Evolutionary conservation across 2,797 vertebrate genomes (phyloP).

Genomic region (Anabas testudineus): DNA sequence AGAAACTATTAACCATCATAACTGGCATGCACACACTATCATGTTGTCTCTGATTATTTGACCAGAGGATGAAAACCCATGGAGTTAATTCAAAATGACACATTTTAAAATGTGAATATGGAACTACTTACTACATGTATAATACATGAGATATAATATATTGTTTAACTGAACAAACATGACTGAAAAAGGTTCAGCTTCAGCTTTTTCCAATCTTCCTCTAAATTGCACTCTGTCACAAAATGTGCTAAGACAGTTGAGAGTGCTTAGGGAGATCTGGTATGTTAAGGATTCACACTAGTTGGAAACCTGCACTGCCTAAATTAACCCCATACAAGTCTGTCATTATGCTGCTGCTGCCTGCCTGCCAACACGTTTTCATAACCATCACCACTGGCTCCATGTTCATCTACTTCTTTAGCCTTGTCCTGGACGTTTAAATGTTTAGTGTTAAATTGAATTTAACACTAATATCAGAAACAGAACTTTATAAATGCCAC

Average conservation of each 20-base stretch:
- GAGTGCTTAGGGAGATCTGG: slow-evolving; percentile 8
- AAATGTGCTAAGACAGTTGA: not conserved
- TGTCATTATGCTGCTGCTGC: slow-evolving; percentile 16
- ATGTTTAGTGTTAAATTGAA: no score
- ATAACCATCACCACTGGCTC: slow-evolving; percentile 7
- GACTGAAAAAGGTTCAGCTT: not conserved
- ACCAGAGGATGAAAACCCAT: not conserved
- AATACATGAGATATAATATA: no score
- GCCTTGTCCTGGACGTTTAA: not conserved
- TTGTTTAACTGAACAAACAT: not conserved
- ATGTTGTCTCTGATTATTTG: not conserved
- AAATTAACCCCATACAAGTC: slow-evolving; percentile 21
- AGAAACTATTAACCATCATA: not conserved
- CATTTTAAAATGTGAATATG: not conserved
- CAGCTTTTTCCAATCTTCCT: not conserved
- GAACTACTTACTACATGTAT: not conserved
- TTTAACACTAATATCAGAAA: slow-evolving; percentile 1
- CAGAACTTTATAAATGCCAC: not conserved
- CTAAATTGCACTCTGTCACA: slow-evolving; percentile 12
- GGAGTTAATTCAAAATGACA: not conserved
- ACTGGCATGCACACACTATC: not conserved
- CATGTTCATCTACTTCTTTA: not conserved
- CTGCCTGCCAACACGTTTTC: slow-evolving; percentile 7
- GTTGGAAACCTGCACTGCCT: not conserved
- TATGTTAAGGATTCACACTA: slow-evolving; percentile 32